Conservation (phyloP, 1,140 invertebrate species). For the Drosophila burlai region DNA sequence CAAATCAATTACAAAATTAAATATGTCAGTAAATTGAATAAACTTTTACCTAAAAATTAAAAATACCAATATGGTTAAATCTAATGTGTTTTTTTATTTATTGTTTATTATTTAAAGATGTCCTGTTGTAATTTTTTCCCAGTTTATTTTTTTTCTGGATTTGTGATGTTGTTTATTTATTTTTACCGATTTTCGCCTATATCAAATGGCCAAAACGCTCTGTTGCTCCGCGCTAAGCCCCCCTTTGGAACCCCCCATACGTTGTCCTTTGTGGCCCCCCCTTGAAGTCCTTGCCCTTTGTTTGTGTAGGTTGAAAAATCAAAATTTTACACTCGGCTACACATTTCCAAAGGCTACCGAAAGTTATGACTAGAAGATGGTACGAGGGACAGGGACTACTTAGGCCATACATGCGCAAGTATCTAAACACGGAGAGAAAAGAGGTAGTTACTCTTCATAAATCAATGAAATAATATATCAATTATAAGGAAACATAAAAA, state of each 20-base stretch:
- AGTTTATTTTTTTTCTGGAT: slow-evolving; percentile 14
- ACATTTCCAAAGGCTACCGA: slow-evolving; percentile 72
- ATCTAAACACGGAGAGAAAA: neutral
- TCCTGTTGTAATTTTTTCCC: neutral
- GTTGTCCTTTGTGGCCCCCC: neutral
- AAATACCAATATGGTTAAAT: neutral
- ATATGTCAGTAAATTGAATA: neutral
- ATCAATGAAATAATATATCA: no score
- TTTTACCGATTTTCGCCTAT: slow-evolving; percentile 14
- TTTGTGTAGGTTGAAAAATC: slow-evolving; percentile 71
- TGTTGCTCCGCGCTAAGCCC: slow-evolving; percentile 11
- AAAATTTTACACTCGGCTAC: slow-evolving; percentile 77
- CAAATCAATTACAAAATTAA: no score
- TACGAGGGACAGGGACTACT: slow-evolving; percentile 21
- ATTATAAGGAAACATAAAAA: no score
- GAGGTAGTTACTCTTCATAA: neutral
- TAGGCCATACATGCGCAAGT: slow-evolving; percentile 40
- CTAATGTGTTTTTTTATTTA: neutral
- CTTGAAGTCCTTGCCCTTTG: slow-evolving; percentile 8
- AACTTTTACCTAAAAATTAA: neutral
- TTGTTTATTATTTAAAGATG: neutral
- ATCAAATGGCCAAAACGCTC: slow-evolving; percentile 19
- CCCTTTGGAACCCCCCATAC: neutral
- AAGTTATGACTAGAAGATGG: slow-evolving; percentile 51
- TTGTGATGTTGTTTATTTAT: slow-evolving; percentile 17